Percentiles rank a stretch among this genome's conserved stretches.
These are phyloP conservation scores for Rhabditoides inermis DNA, from an alignment of 2,888 invertebrate species.

Conservation along the genomic window DNA sequence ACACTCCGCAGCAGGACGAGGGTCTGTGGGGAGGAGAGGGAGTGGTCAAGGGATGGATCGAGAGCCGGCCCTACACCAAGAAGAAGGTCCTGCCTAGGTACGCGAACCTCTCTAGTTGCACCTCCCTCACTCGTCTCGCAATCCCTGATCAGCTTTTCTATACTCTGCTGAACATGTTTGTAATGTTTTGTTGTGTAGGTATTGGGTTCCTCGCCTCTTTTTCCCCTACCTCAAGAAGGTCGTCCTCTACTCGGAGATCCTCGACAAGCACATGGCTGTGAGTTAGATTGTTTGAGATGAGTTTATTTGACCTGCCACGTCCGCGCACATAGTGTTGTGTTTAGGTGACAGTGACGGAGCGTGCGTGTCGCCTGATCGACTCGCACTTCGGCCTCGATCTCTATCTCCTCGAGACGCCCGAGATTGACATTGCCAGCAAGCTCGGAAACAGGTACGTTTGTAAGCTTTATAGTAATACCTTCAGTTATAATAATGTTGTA, in stretches of 20 bases:
- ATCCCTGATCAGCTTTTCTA: no score
- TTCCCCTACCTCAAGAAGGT: slow-evolving; percentile 71
- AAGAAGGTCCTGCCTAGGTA: slow-evolving; percentile 45
- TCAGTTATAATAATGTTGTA: no score
- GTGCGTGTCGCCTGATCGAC: slow-evolving; percentile 76
- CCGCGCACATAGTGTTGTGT: no score
- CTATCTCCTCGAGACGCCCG: slow-evolving; percentile 81
- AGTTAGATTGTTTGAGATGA: no score
- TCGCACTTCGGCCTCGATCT: slow-evolving; percentile 84
- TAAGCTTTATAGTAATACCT: slow-evolving; percentile 18
- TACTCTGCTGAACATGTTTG: background rate
- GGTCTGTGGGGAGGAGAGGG: slow-evolving; percentile 97
- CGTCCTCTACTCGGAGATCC: slow-evolving; percentile 64
- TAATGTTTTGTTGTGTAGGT: slow-evolving; percentile 5
- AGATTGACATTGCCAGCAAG: slow-evolving; percentile 78
- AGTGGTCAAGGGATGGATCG: slow-evolving; percentile 72
- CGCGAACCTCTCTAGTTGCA: no score
- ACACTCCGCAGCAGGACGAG: no score
- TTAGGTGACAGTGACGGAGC: slow-evolving; percentile 69
- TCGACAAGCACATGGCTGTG: slow-evolving; percentile 41
- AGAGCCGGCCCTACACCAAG: slow-evolving; percentile 40
- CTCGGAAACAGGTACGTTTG: slow-evolving; percentile 60
- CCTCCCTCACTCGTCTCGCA: no score
- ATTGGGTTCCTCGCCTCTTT: slow-evolving; percentile 75
- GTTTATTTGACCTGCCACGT: no score